These are phyloP conservation scores for Bufo gargarizans DNA, from an alignment of 2,113 vertebrate genomes.

Conservation along the genomic window DNA sequence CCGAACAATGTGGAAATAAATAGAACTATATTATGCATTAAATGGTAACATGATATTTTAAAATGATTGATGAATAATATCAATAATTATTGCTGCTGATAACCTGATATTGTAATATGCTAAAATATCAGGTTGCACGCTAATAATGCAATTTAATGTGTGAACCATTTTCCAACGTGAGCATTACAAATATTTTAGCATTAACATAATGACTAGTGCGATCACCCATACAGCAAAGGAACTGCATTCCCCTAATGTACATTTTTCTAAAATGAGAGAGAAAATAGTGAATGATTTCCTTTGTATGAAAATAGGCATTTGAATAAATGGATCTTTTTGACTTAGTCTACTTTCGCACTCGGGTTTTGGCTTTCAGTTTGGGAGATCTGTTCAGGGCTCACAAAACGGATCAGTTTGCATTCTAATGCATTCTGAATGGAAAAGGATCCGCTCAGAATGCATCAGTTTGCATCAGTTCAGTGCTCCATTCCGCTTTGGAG, in stretches of 20 bases:
- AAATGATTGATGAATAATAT: slow-evolving; percentile 30
- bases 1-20: slow-evolving; percentile 16
- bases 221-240: slow-evolving; percentile 35
- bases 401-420: too few species aligned
- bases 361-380: too few species aligned
- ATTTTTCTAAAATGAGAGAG: slow-evolving; percentile 24
- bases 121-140: slow-evolving; percentile 11
- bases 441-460: too few species aligned
- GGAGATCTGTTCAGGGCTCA: too few species aligned
- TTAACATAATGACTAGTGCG: slow-evolving; percentile 48
- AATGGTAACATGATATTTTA: slow-evolving; percentile 9
- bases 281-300: slow-evolving; percentile 38
- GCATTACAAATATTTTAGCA: slow-evolving; percentile 48
- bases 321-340: slow-evolving; percentile 29
- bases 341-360: too few species aligned
- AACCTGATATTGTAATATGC: slow-evolving; percentile 23
- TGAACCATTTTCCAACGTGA: slow-evolving; percentile 30
- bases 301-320: slow-evolving; percentile 29
- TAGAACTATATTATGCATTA: slow-evolving; percentile 20
- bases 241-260: slow-evolving; percentile 34
- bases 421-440: too few species aligned
- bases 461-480: too few species aligned
- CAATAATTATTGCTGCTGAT: slow-evolving; percentile 28
- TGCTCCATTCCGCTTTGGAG: too few species aligned
- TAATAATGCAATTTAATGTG: slow-evolving; percentile 16